Evolutionary conservation across 2,113 vertebrate species (phyloP).

Genomic region (Tenrec ecaudatus): DNA sequence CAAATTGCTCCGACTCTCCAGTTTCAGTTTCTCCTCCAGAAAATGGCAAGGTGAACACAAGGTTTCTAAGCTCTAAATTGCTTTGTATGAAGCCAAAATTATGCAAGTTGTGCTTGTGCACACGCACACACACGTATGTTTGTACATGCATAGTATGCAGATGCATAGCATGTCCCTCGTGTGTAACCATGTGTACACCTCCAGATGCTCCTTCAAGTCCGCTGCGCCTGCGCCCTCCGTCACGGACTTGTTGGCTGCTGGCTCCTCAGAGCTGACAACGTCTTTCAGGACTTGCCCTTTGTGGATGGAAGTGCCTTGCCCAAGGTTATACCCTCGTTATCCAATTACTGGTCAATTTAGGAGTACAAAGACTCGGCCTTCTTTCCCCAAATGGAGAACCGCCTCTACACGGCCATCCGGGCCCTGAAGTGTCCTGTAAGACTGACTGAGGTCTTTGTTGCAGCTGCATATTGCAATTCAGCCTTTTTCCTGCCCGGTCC

Average conservation of each 20-base stretch:
- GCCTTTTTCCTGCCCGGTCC: neutral
- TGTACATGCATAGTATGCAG: neutral
- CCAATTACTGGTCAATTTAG: neutral
- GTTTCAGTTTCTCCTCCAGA: neutral
- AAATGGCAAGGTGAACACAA: neutral
- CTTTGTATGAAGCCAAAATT: neutral
- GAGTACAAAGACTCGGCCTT: neutral
- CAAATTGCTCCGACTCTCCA: neutral
- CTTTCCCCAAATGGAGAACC: neutral
- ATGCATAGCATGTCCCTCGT: neutral
- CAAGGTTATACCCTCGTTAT: neutral
- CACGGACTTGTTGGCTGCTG: neutral
- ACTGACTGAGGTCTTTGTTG: neutral
- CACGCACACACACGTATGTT: neutral
- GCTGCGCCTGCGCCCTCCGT: neutral
- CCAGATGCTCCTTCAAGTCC: neutral
- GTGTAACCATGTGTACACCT: neutral
- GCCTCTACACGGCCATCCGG: neutral
- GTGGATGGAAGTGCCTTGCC: neutral
- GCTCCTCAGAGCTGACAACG: neutral
- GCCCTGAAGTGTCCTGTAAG: neutral
- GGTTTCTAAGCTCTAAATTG: conserved; percentile 32
- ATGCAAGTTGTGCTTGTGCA: neutral
- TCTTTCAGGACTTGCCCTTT: neutral
- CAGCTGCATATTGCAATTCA: accelerated